Evolutionary conservation across 2,888 invertebrate species (phyloP).

Genomic region (Cyrtodaria siliqua): DNA sequence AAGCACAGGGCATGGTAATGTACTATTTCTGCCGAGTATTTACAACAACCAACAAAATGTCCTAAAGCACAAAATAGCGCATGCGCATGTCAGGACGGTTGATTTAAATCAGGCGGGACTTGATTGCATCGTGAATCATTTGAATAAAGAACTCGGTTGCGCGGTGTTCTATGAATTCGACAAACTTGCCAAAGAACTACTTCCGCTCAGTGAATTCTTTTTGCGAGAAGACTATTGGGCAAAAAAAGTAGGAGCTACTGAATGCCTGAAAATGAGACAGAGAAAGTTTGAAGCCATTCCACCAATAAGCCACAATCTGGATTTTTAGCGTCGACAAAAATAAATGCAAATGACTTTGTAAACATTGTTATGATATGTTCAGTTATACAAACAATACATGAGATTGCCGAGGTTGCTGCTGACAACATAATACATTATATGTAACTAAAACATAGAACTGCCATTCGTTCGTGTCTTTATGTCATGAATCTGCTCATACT

Average conservation of each 20-base stretch:
- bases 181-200: conserved; percentile 1
- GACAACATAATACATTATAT: no score
- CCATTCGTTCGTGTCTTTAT: no score
- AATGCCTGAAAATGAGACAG: not conserved
- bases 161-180: conserved; percentile 34
- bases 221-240: conserved; percentile 28
- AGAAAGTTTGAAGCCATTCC: not conserved
- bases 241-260: conserved; percentile 15
- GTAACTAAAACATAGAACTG: no score
- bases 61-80: conserved; percentile 6
- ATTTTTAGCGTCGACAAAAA: no score
- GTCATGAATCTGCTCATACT: no score
- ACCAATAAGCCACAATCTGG: not conserved
- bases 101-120: conserved; percentile 22
- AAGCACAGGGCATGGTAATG: not conserved
- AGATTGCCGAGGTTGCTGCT: no score
- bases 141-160: conserved; percentile 36
- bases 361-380: no score
- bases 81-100: not conserved
- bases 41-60: conserved; percentile 27
- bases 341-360: no score
- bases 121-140: conserved; percentile 28
- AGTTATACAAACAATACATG: no score
- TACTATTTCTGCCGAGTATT: conserved; percentile 24
- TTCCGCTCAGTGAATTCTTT: conserved; percentile 34